phyloP scores from a whole-genome alignment of 2,113 vertebrate species.

The Hymenochirus boettgeri region DNA sequence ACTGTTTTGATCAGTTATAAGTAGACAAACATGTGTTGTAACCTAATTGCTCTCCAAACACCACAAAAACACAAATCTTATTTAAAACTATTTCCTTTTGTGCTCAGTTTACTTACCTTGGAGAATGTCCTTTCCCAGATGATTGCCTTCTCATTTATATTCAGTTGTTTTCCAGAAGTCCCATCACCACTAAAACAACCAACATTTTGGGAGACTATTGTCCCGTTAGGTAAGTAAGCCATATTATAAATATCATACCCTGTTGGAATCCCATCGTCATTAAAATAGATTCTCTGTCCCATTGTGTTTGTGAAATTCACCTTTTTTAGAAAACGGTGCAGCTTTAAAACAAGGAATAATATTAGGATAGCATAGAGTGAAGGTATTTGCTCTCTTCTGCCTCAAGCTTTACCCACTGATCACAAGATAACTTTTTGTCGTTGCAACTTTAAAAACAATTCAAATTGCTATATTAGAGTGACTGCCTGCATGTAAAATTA shows the following conservation, averaged over 20 bases:
- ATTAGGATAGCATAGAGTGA: too few relatives aligned
- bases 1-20: too few relatives aligned
- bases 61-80: too few relatives aligned
- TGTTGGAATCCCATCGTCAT: slow-evolving; percentile 16
- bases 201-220: slow-evolving; percentile 21
- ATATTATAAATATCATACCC: slow-evolving; percentile 32
- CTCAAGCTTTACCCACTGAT: too few relatives aligned
- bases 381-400: too few relatives aligned
- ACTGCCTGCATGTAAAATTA: too few relatives aligned
- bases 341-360: background rate
- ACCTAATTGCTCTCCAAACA: too few relatives aligned
- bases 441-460: too few relatives aligned
- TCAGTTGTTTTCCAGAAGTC: slow-evolving; percentile 12
- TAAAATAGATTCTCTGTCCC: slow-evolving; percentile 25
- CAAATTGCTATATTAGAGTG: too few relatives aligned
- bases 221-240: slow-evolving; percentile 3
- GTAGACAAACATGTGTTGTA: too few relatives aligned
- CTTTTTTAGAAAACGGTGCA: slow-evolving; percentile 23
- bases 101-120: slow-evolving; percentile 23
- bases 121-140: slow-evolving; percentile 19
- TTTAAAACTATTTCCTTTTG: too few relatives aligned
- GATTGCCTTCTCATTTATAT: slow-evolving; percentile 1
- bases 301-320: slow-evolving; percentile 29
- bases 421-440: too few relatives aligned
- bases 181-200: slow-evolving; percentile 13